Percentiles rank a stretch among this genome's conserved stretches.
phyloP scores from a whole-genome alignment of 2,888 invertebrate genomes.

The Hydrotaea cyrtoneurina region DNA sequence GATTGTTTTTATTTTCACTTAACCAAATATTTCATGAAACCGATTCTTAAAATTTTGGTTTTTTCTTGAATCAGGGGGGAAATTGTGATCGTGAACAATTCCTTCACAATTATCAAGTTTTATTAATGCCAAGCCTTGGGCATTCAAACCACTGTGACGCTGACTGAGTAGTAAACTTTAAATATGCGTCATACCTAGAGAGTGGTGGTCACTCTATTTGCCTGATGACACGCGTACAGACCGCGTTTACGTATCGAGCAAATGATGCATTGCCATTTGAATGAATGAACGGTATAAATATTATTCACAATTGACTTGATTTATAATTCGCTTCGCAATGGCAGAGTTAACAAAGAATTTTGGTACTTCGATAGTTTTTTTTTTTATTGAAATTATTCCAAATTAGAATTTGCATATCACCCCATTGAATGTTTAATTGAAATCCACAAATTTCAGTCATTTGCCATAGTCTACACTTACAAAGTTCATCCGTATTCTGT shows the following conservation, averaged over 20 bases:
- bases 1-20: too few species aligned
- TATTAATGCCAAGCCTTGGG: too few species aligned
- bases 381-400: slow-evolving; percentile 20
- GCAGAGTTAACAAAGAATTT: slow-evolving; percentile 11
- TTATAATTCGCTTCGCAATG: slow-evolving; percentile 13
- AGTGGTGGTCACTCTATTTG: neutral
- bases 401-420: slow-evolving; percentile 23
- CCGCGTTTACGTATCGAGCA: too few species aligned
- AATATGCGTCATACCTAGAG: neutral
- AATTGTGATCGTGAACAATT: too few species aligned
- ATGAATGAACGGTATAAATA: too few species aligned
- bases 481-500: slow-evolving; percentile 1
- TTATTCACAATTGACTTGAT: slow-evolving; percentile 8
- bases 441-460: slow-evolving; percentile 36
- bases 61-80: too few species aligned
- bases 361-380: neutral
- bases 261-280: too few species aligned
- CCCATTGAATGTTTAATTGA: slow-evolving; percentile 41
- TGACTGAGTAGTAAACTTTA: too few species aligned
- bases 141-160: too few species aligned
- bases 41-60: too few species aligned
- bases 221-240: neutral
- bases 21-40: too few species aligned
- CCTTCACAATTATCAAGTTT: too few species aligned
- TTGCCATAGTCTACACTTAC: slow-evolving; percentile 21